A percentile compares a stretch with the other conserved stretches of the same genome.
phyloP scores from a whole-genome alignment of 1,140 invertebrate genomes.

The Bombus ignitus region DNA sequence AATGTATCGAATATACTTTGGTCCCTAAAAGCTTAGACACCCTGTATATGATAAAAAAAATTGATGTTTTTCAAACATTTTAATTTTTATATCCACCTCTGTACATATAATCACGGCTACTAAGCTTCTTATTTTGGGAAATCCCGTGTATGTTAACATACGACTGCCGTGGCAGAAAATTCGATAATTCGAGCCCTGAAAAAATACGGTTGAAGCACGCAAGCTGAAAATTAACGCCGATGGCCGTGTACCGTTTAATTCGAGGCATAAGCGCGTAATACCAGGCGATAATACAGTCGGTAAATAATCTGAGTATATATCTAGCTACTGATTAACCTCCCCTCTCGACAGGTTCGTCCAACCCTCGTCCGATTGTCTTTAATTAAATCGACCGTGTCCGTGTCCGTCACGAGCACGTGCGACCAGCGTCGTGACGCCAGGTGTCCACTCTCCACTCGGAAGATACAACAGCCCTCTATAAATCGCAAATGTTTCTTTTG shows the following conservation, averaged over 20 bases:
- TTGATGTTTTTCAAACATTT: not conserved
- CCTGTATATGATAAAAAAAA: no score
- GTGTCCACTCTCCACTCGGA: slow-evolving; percentile 24
- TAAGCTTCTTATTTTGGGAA: not conserved
- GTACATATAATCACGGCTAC: not conserved
- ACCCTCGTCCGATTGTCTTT: slow-evolving; percentile 60
- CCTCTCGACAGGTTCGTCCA: slow-evolving; percentile 23
- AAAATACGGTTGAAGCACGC: slow-evolving; percentile 16
- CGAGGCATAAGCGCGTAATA: slow-evolving; percentile 25
- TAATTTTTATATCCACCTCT: not conserved
- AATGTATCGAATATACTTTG: no score
- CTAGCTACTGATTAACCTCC: slow-evolving; percentile 39
- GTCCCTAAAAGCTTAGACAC: no score
- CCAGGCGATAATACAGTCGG: slow-evolving; percentile 22
- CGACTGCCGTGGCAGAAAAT: slow-evolving; percentile 9
- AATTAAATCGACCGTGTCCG: slow-evolving; percentile 67
- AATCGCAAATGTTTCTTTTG: slow-evolving; percentile 52
- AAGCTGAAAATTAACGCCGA: slow-evolving; percentile 29
- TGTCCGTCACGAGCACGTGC: slow-evolving; percentile 60
- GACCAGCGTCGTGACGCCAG: slow-evolving; percentile 39
- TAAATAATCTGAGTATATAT: slow-evolving; percentile 38
- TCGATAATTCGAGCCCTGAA: slow-evolving; percentile 29
- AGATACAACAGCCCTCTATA: slow-evolving; percentile 40
- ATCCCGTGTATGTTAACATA: not conserved
- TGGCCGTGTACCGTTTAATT: slow-evolving; percentile 33